Evolutionary conservation across 2,797 vertebrate species (phyloP).

Genomic region (Steatocranus sp.): DNA sequence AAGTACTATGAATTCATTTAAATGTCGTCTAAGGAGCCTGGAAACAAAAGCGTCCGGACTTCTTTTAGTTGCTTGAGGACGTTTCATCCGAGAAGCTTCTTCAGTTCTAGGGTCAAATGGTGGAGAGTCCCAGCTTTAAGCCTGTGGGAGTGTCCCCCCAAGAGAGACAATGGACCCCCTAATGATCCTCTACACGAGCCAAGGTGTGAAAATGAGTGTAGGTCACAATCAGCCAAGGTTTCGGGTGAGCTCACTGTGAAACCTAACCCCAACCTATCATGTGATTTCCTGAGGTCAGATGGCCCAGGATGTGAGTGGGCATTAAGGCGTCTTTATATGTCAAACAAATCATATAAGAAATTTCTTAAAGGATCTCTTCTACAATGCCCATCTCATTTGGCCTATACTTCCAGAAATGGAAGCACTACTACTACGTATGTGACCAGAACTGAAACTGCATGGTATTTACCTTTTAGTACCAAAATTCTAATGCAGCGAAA

Average conservation of each 20-base stretch:
- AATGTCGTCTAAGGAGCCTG: neutral
- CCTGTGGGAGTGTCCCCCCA: neutral
- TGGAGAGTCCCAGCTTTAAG: neutral
- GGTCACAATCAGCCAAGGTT: neutral
- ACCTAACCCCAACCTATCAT: neutral
- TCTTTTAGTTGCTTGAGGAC: neutral
- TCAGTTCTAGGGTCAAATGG: neutral
- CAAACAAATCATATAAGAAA: neutral
- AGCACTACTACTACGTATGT: neutral
- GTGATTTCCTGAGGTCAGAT: neutral
- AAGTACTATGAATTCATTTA: neutral
- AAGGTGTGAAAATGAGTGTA: neutral
- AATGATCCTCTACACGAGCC: neutral
- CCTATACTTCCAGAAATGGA: neutral
- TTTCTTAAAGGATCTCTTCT: neutral
- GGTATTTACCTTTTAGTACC: neutral
- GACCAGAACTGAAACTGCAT: neutral
- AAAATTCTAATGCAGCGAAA: neutral
- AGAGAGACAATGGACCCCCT: neutral
- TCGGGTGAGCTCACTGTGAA: neutral
- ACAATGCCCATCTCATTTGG: neutral
- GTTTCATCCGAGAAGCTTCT: neutral
- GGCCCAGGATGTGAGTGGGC: neutral
- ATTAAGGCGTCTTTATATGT: neutral
- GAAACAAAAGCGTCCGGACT: neutral